Evolutionary conservation across 2,113 vertebrate genomes (phyloP).

Genomic region (Campylorhamphus procurvoides): DNA sequence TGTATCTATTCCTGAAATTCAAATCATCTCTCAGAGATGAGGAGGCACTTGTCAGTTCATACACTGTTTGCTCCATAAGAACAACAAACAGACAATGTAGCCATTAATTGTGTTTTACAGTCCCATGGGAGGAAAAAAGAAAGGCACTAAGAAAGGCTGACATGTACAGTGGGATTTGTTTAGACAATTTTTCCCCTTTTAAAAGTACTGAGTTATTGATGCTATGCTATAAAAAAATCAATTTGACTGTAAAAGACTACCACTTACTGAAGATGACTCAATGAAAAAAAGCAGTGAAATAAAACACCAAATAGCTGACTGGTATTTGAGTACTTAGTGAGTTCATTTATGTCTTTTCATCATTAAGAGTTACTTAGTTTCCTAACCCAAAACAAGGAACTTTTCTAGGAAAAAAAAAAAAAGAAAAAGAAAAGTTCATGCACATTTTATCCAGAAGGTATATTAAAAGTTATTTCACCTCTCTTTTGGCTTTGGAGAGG

Average conservation of each 20-base stretch:
- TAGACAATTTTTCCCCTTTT: not conserved
- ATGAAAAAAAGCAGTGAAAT: not conserved
- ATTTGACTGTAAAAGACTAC: not conserved
- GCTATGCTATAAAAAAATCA: not conserved
- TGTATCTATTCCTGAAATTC: not conserved
- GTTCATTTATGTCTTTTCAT: not conserved
- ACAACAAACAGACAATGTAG: not conserved
- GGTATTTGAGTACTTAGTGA: not conserved
- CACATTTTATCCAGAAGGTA: not conserved
- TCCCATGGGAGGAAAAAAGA: not conserved
- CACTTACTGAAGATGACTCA: not conserved
- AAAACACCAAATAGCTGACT: not conserved
- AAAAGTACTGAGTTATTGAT: not conserved
- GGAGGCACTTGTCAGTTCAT: not conserved
- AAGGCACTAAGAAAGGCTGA: not conserved
- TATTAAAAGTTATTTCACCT: not conserved
- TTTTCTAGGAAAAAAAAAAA: not conserved
- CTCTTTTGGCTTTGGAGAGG: not conserved
- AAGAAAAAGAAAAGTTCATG: not conserved
- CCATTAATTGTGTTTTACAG: not conserved
- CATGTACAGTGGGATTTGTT: not conserved
- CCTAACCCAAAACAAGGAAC: not conserved
- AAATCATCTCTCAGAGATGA: not conserved
- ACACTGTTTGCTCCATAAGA: not conserved
- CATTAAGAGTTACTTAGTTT: not conserved